These are phyloP conservation scores for Lepetodrilus schrolli DNA, from an alignment of 2,888 invertebrate species.

Conservation along the genomic window DNA sequence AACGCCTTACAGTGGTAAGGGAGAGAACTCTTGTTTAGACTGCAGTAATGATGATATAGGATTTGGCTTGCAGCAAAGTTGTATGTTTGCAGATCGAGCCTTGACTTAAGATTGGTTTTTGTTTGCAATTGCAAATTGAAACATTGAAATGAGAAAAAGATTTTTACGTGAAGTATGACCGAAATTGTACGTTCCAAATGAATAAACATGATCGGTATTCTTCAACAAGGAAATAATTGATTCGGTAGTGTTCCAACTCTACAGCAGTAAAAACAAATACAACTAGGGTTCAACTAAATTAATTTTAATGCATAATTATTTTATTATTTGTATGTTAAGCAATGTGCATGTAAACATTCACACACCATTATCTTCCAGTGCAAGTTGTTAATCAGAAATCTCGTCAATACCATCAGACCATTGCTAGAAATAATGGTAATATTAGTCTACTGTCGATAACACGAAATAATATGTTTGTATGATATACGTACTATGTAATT, in stretches of 20 bases:
- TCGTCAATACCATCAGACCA: too few species aligned
- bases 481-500: too few species aligned
- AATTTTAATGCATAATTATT: too few species aligned
- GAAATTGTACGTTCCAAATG: conserved; percentile 18
- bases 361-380: too few species aligned
- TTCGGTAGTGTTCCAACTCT: not conserved
- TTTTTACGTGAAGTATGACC: conserved; percentile 5
- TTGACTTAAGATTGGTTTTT: conserved; percentile 20
- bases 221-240: conserved; percentile 13
- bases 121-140: conserved; percentile 23
- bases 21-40: conserved; percentile 21
- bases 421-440: too few species aligned
- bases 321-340: too few species aligned
- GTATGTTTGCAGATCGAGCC: conserved; percentile 4
- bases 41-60: not conserved
- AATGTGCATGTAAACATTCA: too few species aligned
- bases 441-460: too few species aligned
- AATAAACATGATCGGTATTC: conserved; percentile 17
- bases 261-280: too few species aligned
- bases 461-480: too few species aligned
- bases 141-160: conserved; percentile 24
- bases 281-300: too few species aligned
- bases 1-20: not conserved
- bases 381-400: too few species aligned
- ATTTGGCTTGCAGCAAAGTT: conserved; percentile 8